A percentile compares a stretch with the other conserved stretches of the same genome.
Conservation (phyloP, 1,140 invertebrate genomes). For the Meteorus sp. region DNA sequence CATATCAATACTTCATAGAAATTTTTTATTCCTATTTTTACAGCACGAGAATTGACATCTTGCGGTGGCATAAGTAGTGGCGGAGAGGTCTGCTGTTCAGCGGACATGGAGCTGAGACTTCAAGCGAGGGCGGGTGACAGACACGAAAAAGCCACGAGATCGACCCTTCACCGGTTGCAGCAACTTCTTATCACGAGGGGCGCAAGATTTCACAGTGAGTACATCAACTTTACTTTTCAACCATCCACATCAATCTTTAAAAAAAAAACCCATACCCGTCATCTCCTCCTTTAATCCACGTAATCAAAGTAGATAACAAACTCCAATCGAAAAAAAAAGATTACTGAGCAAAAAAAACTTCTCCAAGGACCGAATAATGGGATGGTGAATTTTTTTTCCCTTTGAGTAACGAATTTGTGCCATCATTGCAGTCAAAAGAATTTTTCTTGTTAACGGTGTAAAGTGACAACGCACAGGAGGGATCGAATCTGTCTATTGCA, state of each 20-base stretch:
- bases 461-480: slow-evolving; percentile 23
- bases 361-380: no score
- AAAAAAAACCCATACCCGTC: background rate
- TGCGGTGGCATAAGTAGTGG: slow-evolving; percentile 54
- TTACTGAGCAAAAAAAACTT: background rate
- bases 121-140: slow-evolving; percentile 53
- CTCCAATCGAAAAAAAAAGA: slow-evolving; percentile 11
- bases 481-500: slow-evolving; percentile 22
- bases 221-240: slow-evolving; percentile 6
- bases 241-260: background rate
- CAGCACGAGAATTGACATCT: slow-evolving; percentile 55
- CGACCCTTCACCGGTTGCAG: slow-evolving; percentile 51
- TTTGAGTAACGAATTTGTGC: background rate
- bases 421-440: slow-evolving; percentile 28
- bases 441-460: slow-evolving; percentile 25
- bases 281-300: slow-evolving; percentile 14
- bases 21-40: slow-evolving; percentile 27
- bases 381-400: slow-evolving; percentile 8
- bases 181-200: slow-evolving; percentile 49
- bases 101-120: slow-evolving; percentile 54
- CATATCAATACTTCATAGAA: background rate
- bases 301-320: slow-evolving; percentile 19
- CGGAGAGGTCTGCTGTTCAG: slow-evolving; percentile 55
- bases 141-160: slow-evolving; percentile 54
- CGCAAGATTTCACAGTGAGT: slow-evolving; percentile 54